These are phyloP conservation scores for Oncorhynchus mykiss DNA, from an alignment of 2,113 vertebrate species.

Conservation along the genomic window DNA sequence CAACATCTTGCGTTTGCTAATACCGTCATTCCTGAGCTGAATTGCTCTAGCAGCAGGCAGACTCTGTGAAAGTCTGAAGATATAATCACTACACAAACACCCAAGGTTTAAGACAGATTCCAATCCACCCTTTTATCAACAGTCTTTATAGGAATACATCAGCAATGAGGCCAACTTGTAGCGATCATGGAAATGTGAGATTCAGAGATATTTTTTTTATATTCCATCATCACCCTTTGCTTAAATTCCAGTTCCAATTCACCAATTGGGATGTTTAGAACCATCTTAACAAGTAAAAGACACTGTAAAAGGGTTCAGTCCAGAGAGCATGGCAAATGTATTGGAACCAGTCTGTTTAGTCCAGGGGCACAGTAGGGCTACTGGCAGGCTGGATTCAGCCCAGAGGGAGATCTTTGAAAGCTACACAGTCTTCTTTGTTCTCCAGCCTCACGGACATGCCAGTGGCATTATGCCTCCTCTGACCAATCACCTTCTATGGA, in stretches of 20 bases:
- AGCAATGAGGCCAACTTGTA: not conserved
- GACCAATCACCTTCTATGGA: not conserved
- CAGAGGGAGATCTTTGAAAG: conserved; percentile 3
- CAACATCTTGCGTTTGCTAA: not conserved
- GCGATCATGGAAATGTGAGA: not conserved
- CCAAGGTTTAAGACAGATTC: not conserved
- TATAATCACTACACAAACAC: not conserved
- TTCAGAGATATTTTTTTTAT: not conserved
- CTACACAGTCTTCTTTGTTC: conserved; percentile 1
- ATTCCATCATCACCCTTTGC: not conserved
- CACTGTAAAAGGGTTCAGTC: too few species aligned
- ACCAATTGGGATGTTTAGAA: too few species aligned
- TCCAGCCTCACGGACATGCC: not conserved
- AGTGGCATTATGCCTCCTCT: not conserved
- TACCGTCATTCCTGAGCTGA: conserved; percentile 2
- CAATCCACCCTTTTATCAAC: not conserved
- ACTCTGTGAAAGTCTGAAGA: not conserved
- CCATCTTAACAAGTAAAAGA: too few species aligned
- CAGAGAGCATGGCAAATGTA: too few species aligned
- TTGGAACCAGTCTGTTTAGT: too few species aligned
- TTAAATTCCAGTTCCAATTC: not conserved
- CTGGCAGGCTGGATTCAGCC: too few species aligned
- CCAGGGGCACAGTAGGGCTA: too few species aligned
- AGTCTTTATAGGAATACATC: not conserved
- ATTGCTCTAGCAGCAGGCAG: not conserved